phyloP scores from a whole-genome alignment of 1,140 invertebrate genomes.

The Tetragonula clypearis region DNA sequence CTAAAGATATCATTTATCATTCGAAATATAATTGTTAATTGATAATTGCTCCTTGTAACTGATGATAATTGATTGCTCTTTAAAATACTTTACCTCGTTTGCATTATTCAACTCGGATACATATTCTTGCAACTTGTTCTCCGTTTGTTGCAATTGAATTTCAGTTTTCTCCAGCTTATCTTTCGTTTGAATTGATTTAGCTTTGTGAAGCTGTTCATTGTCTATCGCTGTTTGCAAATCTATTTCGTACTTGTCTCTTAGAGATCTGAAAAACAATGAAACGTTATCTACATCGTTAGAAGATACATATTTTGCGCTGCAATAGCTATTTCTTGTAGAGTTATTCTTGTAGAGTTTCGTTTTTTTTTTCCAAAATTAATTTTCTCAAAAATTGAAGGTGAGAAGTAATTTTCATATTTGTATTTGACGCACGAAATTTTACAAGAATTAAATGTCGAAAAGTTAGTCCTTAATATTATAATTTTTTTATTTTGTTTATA shows the following conservation, averaged over 20 bases:
- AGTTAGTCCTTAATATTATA: too few species aligned
- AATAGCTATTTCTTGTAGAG: too few species aligned
- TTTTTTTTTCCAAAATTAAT: too few species aligned
- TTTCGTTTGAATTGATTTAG: conserved; percentile 83
- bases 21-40: neutral
- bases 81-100: conserved; percentile 78
- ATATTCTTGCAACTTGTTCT: conserved; percentile 74
- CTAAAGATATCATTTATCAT: conserved; percentile 58
- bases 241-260: conserved; percentile 88
- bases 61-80: neutral
- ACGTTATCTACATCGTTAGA: neutral
- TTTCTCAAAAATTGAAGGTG: too few species aligned
- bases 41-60: neutral
- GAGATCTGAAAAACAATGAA: conserved; percentile 80
- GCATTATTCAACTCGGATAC: conserved; percentile 80
- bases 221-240: conserved; percentile 85
- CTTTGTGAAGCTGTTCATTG: conserved; percentile 82
- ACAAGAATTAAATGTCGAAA: too few species aligned
- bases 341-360: too few species aligned
- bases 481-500: too few species aligned
- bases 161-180: conserved; percentile 82
- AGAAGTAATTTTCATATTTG: too few species aligned
- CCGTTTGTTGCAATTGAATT: conserved; percentile 78
- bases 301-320: too few species aligned
- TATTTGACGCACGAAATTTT: too few species aligned